These are phyloP conservation scores for Elysia chlorotica DNA, from an alignment of 1,140 invertebrate species.

Conservation along the genomic window DNA sequence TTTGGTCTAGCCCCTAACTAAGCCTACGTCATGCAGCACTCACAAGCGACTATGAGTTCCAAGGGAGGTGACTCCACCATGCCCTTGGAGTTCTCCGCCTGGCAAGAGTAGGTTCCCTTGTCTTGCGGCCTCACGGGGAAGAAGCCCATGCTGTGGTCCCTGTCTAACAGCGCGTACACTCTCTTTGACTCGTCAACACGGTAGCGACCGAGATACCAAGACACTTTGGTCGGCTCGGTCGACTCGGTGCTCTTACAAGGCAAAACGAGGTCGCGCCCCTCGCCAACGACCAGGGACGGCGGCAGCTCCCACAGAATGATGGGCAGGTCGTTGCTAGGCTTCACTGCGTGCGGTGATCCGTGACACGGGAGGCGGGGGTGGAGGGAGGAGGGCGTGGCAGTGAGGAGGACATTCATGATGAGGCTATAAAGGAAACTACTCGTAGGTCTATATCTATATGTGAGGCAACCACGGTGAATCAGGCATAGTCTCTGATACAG, in stretches of 20 bases:
- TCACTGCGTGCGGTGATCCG: too few relatives aligned
- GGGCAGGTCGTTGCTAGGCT: not conserved
- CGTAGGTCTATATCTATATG: too few relatives aligned
- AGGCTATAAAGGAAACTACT: too few relatives aligned
- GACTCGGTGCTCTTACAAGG: slow-evolving; percentile 24
- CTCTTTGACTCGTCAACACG: not conserved
- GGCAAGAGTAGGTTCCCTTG: slow-evolving; percentile 42
- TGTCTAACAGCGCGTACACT: slow-evolving; percentile 21
- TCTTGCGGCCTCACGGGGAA: slow-evolving; percentile 11
- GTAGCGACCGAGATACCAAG: not conserved
- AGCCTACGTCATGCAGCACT: too few relatives aligned
- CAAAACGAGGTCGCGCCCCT: slow-evolving; percentile 25
- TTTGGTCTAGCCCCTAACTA: too few relatives aligned
- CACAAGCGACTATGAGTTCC: slow-evolving; percentile 39
- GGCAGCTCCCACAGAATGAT: slow-evolving; percentile 26
- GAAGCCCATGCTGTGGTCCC: slow-evolving; percentile 38
- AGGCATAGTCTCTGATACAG: too few relatives aligned
- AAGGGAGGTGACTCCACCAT: slow-evolving; percentile 22
- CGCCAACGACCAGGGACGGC: slow-evolving; percentile 25
- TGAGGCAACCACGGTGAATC: too few relatives aligned
- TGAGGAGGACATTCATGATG: too few relatives aligned
- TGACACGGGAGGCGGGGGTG: too few relatives aligned
- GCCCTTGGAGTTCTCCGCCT: slow-evolving; percentile 38
- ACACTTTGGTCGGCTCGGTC: not conserved
- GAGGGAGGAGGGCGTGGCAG: too few relatives aligned